phyloP scores from a whole-genome alignment of 2,888 invertebrate species.

The Flexamia atlantica region DNA sequence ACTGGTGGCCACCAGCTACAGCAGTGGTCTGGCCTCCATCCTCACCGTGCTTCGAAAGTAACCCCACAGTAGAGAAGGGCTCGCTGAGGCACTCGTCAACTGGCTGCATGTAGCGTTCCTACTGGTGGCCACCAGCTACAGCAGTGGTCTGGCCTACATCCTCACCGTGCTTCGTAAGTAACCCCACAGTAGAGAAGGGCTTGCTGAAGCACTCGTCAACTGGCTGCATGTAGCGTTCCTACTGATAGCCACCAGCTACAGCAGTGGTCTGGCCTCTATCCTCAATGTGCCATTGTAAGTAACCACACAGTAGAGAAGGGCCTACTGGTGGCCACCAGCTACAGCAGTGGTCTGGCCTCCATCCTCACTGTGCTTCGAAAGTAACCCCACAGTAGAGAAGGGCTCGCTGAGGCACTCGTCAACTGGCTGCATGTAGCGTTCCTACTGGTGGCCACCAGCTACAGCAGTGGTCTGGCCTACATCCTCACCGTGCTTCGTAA shows the following conservation, averaged over 20 bases:
- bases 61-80: constrained; percentile 4
- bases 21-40: constrained; percentile 82
- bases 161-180: constrained; percentile 78
- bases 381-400: constrained; percentile 25
- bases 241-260: constrained; percentile 79
- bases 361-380: constrained; percentile 77
- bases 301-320: constrained; percentile 16
- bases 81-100: constrained; percentile 74
- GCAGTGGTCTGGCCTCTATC: constrained; percentile 82
- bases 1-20: constrained; percentile 82
- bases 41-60: constrained; percentile 78
- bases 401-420: constrained; percentile 73
- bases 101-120: constrained; percentile 78
- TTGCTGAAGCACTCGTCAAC: constrained; percentile 74
- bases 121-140: constrained; percentile 81
- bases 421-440: constrained; percentile 78
- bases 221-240: constrained; percentile 78
- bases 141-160: constrained; percentile 82
- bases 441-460: constrained; percentile 80
- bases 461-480: constrained; percentile 82
- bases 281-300: constrained; percentile 76
- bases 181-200: constrained; percentile 4
- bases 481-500: constrained; percentile 79
- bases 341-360: constrained; percentile 82
- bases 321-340: constrained; percentile 77